These are phyloP conservation scores for Catalaphyllia jardinei DNA, from an alignment of 64 coral and sea anemone genomes.

Conservation along the genomic window DNA sequence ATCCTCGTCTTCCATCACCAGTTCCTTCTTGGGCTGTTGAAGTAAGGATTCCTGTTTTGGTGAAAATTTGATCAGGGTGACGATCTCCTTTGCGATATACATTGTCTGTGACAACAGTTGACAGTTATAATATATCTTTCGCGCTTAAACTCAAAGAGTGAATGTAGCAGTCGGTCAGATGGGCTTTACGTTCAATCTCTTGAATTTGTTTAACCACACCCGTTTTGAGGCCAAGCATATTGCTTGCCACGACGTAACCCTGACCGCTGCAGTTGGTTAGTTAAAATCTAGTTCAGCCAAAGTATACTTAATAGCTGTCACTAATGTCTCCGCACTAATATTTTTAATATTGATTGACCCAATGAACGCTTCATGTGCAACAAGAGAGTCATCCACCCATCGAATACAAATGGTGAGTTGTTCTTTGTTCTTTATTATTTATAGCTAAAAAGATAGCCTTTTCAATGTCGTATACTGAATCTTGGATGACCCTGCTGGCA, in stretches of 20 bases:
- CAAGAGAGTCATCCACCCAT: conserved; percentile 31
- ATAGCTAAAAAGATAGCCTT: conserved; percentile 50
- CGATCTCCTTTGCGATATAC: conserved; percentile 29
- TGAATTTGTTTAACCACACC: conserved; percentile 54
- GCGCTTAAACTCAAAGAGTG: conserved; percentile 36
- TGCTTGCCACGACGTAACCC: conserved; percentile 51
- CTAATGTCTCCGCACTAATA: conserved; percentile 48
- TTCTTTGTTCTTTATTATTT: conserved; percentile 61
- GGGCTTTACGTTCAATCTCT: conserved; percentile 24
- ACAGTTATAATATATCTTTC: conserved; percentile 15
- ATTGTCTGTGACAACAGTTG: conserved; percentile 5
- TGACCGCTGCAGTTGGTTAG: conserved; percentile 58
- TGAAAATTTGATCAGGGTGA: conserved; percentile 56
- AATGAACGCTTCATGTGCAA: conserved; percentile 50
- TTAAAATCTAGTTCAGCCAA: conserved; percentile 5
- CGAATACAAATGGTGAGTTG: conserved; percentile 47
- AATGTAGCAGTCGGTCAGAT: conserved; percentile 26
- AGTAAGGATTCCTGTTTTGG: conserved; percentile 30
- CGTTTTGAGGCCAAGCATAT: conserved; percentile 55
- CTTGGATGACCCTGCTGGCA: conserved; percentile 31
- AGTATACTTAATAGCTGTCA: conserved; percentile 32
- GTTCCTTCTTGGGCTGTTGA: conserved; percentile 40
- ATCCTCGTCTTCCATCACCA: conserved; percentile 40
- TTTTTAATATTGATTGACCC: conserved; percentile 53
- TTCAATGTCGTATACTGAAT: conserved; percentile 34